Percentiles rank a stretch among this genome's conserved stretches.
phyloP scores from a whole-genome alignment of 2,797 vertebrate genomes.

The Heteromormyrus szaboi region DNA sequence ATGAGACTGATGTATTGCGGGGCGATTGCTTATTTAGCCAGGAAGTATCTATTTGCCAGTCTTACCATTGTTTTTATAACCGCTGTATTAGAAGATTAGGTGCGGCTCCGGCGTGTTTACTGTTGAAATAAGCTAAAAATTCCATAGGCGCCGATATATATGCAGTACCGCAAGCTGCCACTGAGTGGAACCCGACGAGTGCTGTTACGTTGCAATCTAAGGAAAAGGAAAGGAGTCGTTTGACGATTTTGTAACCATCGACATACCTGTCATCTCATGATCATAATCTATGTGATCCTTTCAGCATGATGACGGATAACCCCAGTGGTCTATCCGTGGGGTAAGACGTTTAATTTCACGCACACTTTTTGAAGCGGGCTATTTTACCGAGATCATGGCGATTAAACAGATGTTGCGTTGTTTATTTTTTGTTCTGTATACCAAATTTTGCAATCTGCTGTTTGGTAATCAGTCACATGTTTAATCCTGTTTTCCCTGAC shows the following conservation, averaged over 20 bases:
- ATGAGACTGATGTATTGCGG: neutral
- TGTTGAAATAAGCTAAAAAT: neutral
- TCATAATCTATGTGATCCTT: neutral
- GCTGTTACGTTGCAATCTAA: neutral
- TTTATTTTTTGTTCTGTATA: neutral
- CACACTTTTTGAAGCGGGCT: neutral
- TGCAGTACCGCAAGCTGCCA: neutral
- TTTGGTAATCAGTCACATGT: neutral
- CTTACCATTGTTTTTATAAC: neutral
- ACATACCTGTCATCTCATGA: neutral
- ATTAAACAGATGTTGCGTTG: neutral
- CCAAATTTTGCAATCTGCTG: neutral
- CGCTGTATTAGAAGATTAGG: neutral
- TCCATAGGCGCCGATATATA: neutral
- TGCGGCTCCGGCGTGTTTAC: neutral
- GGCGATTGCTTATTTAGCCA: neutral
- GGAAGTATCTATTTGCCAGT: neutral
- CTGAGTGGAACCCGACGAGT: neutral
- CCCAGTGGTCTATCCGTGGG: neutral
- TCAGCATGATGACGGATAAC: neutral
- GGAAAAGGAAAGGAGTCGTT: neutral
- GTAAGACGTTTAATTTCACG: neutral
- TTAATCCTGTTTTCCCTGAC: neutral
- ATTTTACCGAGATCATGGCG: neutral
- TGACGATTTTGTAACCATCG: neutral